These are phyloP conservation scores for Ruditapes philippinarum DNA, from an alignment of 1,140 invertebrate genomes.

Conservation along the genomic window DNA sequence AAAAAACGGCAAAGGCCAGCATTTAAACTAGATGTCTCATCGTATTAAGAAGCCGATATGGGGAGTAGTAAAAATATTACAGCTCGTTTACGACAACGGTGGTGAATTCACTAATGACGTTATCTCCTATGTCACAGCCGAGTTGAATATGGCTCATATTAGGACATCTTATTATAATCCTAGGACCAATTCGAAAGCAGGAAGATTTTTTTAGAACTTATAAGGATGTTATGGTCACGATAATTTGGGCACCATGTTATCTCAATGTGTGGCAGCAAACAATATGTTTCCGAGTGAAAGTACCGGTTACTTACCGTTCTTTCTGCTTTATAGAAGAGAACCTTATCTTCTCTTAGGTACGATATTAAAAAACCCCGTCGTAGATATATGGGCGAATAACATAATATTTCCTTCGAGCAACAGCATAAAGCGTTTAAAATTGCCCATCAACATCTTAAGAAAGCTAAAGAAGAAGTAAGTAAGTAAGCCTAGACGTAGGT, in stretches of 20 bases:
- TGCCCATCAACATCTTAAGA: conserved; percentile 13
- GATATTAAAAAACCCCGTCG: not conserved
- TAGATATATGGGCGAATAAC: conserved; percentile 7
- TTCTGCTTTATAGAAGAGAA: not conserved
- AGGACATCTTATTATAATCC: conserved; percentile 8
- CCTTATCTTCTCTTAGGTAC: conserved; percentile 31
- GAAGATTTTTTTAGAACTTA: not conserved
- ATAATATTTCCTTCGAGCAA: not conserved
- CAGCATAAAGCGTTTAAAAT: conserved; percentile 28
- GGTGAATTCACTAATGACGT: conserved; percentile 32
- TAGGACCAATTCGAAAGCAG: not conserved
- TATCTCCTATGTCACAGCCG: not conserved
- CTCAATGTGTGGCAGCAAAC: not conserved
- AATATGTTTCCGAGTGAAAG: not conserved
- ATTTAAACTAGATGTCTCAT: not conserved
- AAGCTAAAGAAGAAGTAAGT: not conserved
- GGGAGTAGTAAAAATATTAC: no score
- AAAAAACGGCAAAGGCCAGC: not conserved
- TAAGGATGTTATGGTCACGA: not conserved
- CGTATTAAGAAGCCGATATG: not conserved
- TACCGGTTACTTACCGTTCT: conserved; percentile 12
- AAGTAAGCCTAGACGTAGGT: not conserved
- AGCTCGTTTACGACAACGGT: not conserved
- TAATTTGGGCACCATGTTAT: conserved; percentile 27
- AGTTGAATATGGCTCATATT: not conserved